Percentiles rank a stretch among this genome's conserved stretches.
These are phyloP conservation scores for Zaprionus gabonicus DNA, from an alignment of 1,140 invertebrate genomes.

Conservation along the genomic window DNA sequence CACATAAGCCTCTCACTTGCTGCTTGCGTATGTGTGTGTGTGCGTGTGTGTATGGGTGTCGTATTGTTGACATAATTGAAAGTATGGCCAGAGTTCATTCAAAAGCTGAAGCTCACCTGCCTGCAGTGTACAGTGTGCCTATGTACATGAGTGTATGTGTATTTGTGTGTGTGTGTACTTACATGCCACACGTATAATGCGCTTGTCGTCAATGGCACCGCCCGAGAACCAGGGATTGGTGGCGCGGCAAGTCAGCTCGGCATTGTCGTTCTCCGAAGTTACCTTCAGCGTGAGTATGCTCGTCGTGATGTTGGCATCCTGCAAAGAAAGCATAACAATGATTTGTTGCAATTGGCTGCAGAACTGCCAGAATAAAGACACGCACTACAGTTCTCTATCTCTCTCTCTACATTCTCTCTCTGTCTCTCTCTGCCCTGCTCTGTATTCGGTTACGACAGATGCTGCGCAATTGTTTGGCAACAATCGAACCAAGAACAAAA, in stretches of 20 bases:
- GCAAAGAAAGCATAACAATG: conserved; percentile 27
- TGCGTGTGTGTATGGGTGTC: conserved; percentile 2
- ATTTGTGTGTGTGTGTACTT: conserved; percentile 85
- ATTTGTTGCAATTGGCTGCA: conserved; percentile 3
- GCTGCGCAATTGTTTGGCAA: conserved; percentile 15
- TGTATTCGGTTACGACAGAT: neutral
- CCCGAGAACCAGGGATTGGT: conserved; percentile 95
- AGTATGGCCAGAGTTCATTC: conserved; percentile 37
- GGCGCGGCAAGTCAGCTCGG: conserved; percentile 93
- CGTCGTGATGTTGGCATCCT: conserved; percentile 89
- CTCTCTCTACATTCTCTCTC: neutral
- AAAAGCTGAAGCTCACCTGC: conserved; percentile 42
- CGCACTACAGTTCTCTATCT: neutral
- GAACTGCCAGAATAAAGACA: neutral
- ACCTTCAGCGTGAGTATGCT: conserved; percentile 91
- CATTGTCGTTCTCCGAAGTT: conserved; percentile 91
- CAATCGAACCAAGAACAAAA: conserved; percentile 9
- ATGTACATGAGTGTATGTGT: neutral
- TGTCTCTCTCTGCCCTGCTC: neutral
- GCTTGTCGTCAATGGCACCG: conserved; percentile 90
- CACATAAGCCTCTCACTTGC: conserved; percentile 43
- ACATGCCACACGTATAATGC: conserved; percentile 93
- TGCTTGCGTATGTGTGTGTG: neutral
- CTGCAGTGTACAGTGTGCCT: neutral
- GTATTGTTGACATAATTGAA: conserved; percentile 48